Base-by-base conservation (phyloP, 2,113 vertebrate species). In the Redunca redunca region DNA sequence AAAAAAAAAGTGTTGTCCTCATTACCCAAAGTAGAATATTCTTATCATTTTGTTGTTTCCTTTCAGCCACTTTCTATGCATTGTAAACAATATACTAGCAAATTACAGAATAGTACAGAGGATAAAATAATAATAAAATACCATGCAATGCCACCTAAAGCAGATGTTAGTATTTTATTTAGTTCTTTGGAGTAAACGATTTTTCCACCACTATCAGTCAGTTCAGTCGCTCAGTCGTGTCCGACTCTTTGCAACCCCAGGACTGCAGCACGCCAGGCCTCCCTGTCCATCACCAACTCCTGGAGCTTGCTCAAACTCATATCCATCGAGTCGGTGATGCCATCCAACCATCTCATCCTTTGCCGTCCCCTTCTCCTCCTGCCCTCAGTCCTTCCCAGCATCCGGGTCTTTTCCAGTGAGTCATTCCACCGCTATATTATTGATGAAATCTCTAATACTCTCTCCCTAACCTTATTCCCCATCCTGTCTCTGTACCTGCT, bases 131-230 rank as follows among this genome's bases (percentile, higher is more conserved):
- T 94, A 85, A 90, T 92, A 71, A 91, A 87, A 80, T 6, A 53
- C 25, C 17, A 81, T 46, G 26, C 85, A 81, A 25, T 55, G 52
- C 60, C 81, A 82, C 53, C 26, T 90, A n/a, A 89, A 40, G 33
- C 36, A 74, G 77, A 71, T 55, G 25, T 88, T 93, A 87, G 40
- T 50, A 83, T 93, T 97, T 93, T 74, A 78, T 14, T 95, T 93
- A 58, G 16, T 91, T 93, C 53, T 87, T 95, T 46, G 84, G 30
- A 64, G 48, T 90, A 83, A 91, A 96, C 14, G 25, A 36, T 50
- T 43, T 78, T 43, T 77, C 57, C 50, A 21, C 28, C 17, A 6
- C 58, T 60, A 2, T 53, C 67, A 74, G 33, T 64, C 62, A n/a
- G 67, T 36, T 71, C 67, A 71, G 19, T 74, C 19, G 1, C n/a